Evolutionary conservation across 2,113 vertebrate genomes (phyloP).

Genomic region (Panthera tigris): DNA sequence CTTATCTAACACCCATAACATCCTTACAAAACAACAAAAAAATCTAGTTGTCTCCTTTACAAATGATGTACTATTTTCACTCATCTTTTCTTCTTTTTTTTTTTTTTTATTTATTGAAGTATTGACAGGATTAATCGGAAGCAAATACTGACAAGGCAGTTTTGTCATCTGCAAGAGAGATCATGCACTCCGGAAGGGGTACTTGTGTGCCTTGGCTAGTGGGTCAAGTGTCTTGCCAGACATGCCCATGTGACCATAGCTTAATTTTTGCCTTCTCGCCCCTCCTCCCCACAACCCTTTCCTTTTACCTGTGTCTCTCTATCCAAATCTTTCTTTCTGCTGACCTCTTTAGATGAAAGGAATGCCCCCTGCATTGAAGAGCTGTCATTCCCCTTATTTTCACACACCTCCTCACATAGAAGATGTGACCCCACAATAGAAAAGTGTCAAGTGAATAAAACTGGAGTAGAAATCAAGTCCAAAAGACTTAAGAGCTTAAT

Average conservation of each 20-base stretch:
- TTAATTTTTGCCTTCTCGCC: neutral
- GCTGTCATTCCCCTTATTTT: neutral
- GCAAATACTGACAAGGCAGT: neutral
- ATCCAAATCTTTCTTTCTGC: neutral
- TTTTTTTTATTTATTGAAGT: neutral
- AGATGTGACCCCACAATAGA: neutral
- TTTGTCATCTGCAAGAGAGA: neutral
- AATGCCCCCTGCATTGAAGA: neutral
- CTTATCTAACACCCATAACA: neutral
- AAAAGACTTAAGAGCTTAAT: neutral
- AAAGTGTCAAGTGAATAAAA: neutral
- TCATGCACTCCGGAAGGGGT: rapidly evolving
- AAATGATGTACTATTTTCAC: neutral
- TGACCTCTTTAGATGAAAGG: neutral
- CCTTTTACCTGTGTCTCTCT: neutral
- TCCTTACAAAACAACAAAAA: neutral
- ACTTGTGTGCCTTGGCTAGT: neutral
- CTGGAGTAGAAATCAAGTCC: neutral
- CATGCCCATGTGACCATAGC: neutral
- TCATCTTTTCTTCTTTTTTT: neutral
- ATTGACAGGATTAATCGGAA: neutral
- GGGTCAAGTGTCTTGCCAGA: neutral
- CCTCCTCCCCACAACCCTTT: neutral
- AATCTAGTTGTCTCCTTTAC: conserved; percentile 11
- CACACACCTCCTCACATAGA: neutral